Base-by-base conservation (phyloP, 2,888 invertebrate genomes). In the Halictus ligatus region DNA sequence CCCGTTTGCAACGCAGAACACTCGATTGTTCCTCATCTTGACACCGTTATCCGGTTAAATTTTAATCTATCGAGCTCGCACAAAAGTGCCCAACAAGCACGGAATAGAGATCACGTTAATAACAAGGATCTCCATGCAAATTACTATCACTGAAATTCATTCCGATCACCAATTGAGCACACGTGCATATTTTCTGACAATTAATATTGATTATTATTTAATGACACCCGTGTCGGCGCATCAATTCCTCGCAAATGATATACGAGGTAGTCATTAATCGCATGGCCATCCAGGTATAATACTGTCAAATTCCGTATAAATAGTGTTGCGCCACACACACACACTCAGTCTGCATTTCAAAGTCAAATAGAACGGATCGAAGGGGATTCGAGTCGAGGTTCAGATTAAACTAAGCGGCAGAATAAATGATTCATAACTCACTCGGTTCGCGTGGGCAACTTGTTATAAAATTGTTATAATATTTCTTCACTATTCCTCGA, bases 161-260 rank as follows among this genome's bases (percentile, higher is more conserved):
- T 21, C 48, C 43, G 25, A 76, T 78, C 35, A n/a, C 40, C 25
- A 21, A 25, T n/a, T 35, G 72, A 85, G 25, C 81, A 13, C 54
- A n/a, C 58, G 78, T 60, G 71, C 64, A 67, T 75, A 78, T 72
- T 75, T 21, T 18, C 71, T 48, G 81, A 76, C 60, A 78, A 86
- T 86, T 73, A 78, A 69, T 81, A 85, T 85, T 85, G 78, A 86
- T 86, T 78, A 73, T 69, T 78, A 85, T 86, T 81, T 86, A 81
- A 86, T 76, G 78, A 78, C 72, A 78, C 75, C 78, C 50, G 72
- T 71, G 80, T 75, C 78, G 81, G 46, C 76, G 75, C 78, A 69
- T 85, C 81, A 78, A 81, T 81, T 86, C 85, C 81, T 74, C 81
- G 35, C 64, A 50, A 86, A 75, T 78, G 78, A 85, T 85, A 76